Conservation (phyloP, 2,888 invertebrate genomes). For the Pyrrhosoma nymphula region DNA sequence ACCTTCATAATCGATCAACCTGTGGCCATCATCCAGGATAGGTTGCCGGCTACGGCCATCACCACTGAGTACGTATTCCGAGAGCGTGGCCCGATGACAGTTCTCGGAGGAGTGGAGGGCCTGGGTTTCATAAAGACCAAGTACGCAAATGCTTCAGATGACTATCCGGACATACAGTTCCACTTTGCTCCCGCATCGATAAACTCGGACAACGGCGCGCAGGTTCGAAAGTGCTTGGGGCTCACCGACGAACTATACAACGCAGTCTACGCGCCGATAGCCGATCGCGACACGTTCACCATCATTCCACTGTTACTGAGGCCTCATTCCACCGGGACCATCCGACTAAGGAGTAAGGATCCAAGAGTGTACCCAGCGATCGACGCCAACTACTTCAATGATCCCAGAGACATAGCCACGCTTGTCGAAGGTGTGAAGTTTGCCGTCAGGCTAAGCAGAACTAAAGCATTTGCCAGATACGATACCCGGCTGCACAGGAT, state of each 20-base stretch:
- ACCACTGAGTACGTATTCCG: conserved; percentile 90
- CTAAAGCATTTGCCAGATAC: conserved; percentile 89
- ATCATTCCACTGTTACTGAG: conserved; percentile 91
- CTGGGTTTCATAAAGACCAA: conserved; percentile 92
- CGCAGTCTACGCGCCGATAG: conserved; percentile 88
- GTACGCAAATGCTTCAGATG: conserved; percentile 87
- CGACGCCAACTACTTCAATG: conserved; percentile 94
- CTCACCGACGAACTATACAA: conserved; percentile 90
- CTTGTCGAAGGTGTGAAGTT: conserved; percentile 85
- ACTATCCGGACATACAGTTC: conserved; percentile 94
- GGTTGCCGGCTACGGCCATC: conserved; percentile 87
- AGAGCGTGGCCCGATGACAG: conserved; percentile 91
- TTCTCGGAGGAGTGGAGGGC: conserved; percentile 92
- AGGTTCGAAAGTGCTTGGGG: conserved; percentile 88
- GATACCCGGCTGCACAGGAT: conserved; percentile 87
- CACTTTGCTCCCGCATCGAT: conserved; percentile 96
- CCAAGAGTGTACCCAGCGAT: conserved; percentile 93
- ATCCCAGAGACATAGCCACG: conserved; percentile 87
- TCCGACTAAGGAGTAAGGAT: conserved; percentile 87
- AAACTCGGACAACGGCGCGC: conserved; percentile 87
- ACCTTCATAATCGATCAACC: conserved; percentile 91
- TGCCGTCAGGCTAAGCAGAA: conserved; percentile 82
- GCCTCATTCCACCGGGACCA: conserved; percentile 86
- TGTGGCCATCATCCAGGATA: conserved; percentile 89
- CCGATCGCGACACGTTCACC: conserved; percentile 89